Evolutionary conservation across 1,140 invertebrate species (phyloP).

Genomic region (Drosophila melanica): DNA sequence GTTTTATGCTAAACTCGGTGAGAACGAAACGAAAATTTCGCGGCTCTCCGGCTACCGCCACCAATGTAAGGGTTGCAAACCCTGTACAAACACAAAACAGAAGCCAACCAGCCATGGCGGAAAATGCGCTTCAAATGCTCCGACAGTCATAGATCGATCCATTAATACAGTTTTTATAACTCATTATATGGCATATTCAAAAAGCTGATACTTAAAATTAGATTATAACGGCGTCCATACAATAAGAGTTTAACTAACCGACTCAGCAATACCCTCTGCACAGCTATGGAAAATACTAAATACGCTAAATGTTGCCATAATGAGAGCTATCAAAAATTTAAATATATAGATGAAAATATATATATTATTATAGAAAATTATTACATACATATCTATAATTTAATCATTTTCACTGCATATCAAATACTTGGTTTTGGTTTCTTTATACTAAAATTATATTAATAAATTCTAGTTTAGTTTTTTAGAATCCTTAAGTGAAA

Average conservation of each 20-base stretch:
- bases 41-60: background rate
- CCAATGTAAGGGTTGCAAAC: background rate
- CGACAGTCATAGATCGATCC: background rate
- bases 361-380: no score
- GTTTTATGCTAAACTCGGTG: constrained; percentile 19
- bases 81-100: background rate
- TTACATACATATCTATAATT: no score
- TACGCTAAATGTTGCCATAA: no score
- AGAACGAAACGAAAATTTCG: constrained; percentile 24
- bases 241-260: no score
- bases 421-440: no score
- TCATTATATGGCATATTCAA: background rate
- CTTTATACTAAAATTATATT: no score
- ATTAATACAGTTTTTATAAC: background rate
- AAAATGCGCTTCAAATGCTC: background rate
- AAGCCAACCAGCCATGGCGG: constrained; percentile 4
- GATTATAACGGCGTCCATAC: background rate
- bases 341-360: no score
- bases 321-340: no score
- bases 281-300: no score
- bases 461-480: no score
- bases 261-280: no score
- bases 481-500: background rate
- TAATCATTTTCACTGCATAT: no score
- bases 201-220: background rate